Evolutionary conservation across 2,888 invertebrate genomes (phyloP).

Genomic region (Kuschelorhynchus macadamiae): DNA sequence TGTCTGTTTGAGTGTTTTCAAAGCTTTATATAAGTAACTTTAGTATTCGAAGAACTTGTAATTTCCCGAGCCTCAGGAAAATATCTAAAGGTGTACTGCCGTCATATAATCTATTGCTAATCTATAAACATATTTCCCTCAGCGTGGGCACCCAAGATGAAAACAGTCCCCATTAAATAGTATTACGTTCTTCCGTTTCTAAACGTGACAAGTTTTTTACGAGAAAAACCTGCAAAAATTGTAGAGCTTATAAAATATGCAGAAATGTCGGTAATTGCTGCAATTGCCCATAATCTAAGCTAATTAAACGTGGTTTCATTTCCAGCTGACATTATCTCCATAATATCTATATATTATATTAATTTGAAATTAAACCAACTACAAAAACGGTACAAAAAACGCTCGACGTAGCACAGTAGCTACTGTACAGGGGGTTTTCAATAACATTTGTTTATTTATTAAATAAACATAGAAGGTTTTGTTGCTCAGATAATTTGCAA

Average conservation of each 20-base stretch:
- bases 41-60: too few species aligned
- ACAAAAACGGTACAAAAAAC: conserved; percentile 12
- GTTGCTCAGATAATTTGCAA: too few species aligned
- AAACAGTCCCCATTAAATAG: too few species aligned
- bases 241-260: background rate
- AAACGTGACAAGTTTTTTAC: conserved; percentile 17
- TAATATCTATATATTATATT: conserved; percentile 26
- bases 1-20: too few species aligned
- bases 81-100: too few species aligned
- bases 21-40: too few species aligned
- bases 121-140: too few species aligned
- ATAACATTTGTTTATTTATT: too few species aligned
- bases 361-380: conserved; percentile 17
- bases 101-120: too few species aligned
- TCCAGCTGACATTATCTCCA: conserved; percentile 23
- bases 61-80: too few species aligned
- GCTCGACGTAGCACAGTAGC: conserved; percentile 17
- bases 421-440: conserved; percentile 1
- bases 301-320: conserved; percentile 27
- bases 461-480: too few species aligned
- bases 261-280: conserved; percentile 6
- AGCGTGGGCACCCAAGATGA: too few species aligned
- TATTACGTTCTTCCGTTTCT: conserved; percentile 6
- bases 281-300: conserved; percentile 18
- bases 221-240: conserved; percentile 5